These are phyloP conservation scores for Rousettus madagascariensis DNA, from an alignment of 2,797 vertebrate genomes.

Conservation along the genomic window DNA sequence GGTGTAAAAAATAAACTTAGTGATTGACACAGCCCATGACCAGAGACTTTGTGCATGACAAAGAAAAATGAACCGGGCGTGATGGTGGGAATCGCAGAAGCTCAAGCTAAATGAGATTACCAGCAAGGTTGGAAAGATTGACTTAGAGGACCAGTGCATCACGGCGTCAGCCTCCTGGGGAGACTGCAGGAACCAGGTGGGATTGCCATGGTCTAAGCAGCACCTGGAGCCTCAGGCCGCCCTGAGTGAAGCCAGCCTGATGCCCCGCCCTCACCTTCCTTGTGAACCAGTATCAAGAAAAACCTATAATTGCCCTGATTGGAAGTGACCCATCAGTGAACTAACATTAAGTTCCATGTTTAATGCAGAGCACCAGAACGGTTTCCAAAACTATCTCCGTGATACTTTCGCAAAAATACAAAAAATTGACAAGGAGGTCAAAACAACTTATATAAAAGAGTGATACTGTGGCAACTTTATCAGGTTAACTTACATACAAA, in stretches of 20 bases:
- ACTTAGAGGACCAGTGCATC: background rate
- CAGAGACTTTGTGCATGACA: background rate
- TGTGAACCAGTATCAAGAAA: background rate
- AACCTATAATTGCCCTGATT: background rate
- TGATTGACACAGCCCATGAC: background rate
- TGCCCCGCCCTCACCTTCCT: background rate
- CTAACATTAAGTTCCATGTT: background rate
- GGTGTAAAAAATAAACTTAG: background rate
- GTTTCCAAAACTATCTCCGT: background rate
- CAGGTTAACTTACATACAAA: conserved; percentile 3
- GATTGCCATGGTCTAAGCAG: background rate
- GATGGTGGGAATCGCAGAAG: background rate
- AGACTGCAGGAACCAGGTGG: background rate
- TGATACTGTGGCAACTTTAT: background rate
- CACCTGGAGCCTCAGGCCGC: background rate
- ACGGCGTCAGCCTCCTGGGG: background rate
- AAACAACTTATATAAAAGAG: background rate
- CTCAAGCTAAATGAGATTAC: background rate
- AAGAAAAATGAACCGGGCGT: background rate
- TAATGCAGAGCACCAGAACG: background rate
- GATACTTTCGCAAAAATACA: background rate
- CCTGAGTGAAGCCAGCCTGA: background rate
- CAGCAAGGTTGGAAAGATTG: background rate
- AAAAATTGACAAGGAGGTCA: conserved; percentile 1
- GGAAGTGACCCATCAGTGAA: background rate